Evolutionary conservation across 2,113 vertebrate species (phyloP), one percentile per base, ranked within the genome.

Genomic region (Anser brachyrhynchus): DNA sequence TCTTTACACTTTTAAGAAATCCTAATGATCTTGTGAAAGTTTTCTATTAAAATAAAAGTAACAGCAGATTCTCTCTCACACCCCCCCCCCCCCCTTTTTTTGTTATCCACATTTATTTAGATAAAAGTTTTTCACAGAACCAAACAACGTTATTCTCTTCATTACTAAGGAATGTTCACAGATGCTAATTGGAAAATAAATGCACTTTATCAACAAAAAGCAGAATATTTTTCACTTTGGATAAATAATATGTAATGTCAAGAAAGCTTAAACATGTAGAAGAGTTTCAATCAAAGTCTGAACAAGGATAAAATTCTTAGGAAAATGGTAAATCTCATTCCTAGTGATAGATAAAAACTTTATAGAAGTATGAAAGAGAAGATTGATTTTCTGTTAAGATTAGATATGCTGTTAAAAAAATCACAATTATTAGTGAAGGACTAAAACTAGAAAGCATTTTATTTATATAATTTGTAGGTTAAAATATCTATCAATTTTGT

Each of bases 71-170:
- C 51, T 13, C 23, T 13, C 51, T 12, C 3, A 71, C 25, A 33
- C 0, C 4, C 58, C 7, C 1, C 5, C 51, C 46, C 46, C 20
- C 21, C 20, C 5, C 10, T 11, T 13, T 25, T 25, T 25, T 41
- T 37, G 2, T 66, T 71, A 71, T 70, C 12, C 1, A 0, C 43
- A 35, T 74, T 84, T 81, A 82, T 59, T 79, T 23, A 41, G 18
- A 13, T 65, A 3, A 51, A 92, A 80, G 61, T 8, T 55, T 49
- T 28, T 8, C 10, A 14, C 26, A 33, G 31, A 22, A 31, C 35
- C 71, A 46, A 84, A 35, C 3, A 81, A 18, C 3, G 4, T 39
- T 46, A 8, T 41, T 26, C 6, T 70, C 8, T 49, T 66, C 52
- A 23, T 71, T 41, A 1, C 62, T 1, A 2, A 83, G 33, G 21